Conservation (phyloP, 2,888 invertebrate genomes). For the Cyclophora albipunctata region DNA sequence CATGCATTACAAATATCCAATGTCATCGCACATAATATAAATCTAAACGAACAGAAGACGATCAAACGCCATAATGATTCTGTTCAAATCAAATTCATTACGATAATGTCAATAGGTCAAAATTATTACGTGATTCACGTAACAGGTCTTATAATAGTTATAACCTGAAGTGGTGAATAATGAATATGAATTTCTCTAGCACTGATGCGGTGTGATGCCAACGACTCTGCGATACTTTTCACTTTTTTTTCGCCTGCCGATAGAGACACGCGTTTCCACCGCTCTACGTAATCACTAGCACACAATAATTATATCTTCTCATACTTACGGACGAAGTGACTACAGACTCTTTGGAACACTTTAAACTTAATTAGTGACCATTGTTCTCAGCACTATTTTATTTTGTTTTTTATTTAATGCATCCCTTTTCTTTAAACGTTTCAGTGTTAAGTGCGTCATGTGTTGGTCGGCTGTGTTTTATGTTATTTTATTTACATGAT, state of each 20-base stretch:
- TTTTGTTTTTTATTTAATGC: slow-evolving; percentile 50
- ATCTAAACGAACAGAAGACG: too few species aligned
- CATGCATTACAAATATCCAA: too few species aligned
- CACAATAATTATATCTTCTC: slow-evolving; percentile 40
- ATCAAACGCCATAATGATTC: too few species aligned
- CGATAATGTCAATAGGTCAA: slow-evolving; percentile 8
- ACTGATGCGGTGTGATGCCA: slow-evolving; percentile 30
- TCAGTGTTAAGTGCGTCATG: slow-evolving; percentile 72
- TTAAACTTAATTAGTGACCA: slow-evolving; percentile 22
- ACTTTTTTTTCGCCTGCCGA: slow-evolving; percentile 67
- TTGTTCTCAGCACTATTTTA: slow-evolving; percentile 36
- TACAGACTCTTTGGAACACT: too few species aligned
- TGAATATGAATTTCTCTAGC: slow-evolving; percentile 61
- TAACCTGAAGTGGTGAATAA: slow-evolving; percentile 37
- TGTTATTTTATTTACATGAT: slow-evolving; percentile 58
- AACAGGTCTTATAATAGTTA: slow-evolving; percentile 18
- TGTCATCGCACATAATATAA: too few species aligned
- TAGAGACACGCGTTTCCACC: slow-evolving; percentile 54
- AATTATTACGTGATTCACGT: slow-evolving; percentile 17
- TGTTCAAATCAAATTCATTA: too few species aligned
- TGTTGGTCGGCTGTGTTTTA: slow-evolving; percentile 59
- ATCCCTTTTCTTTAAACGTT: slow-evolving; percentile 57
- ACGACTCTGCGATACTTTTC: slow-evolving; percentile 54
- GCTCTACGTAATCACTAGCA: slow-evolving; percentile 40
- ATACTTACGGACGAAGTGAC: slow-evolving; percentile 35